These are phyloP conservation scores for Tupaia chinensis DNA, from an alignment of 2,113 vertebrate genomes.

Conservation along the genomic window DNA sequence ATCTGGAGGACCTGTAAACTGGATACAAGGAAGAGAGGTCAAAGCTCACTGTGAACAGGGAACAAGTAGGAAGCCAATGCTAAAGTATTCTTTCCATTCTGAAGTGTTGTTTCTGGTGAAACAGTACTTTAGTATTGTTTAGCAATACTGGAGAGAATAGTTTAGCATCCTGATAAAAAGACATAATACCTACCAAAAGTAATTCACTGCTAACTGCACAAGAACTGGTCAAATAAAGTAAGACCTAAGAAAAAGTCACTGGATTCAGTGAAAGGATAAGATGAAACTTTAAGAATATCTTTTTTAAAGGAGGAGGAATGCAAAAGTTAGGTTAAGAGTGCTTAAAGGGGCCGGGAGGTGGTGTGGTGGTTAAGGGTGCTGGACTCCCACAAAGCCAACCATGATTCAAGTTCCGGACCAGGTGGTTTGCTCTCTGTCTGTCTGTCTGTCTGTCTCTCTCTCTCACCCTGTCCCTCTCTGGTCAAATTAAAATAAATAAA, in stretches of 20 bases:
- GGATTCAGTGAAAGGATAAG: slow-evolving; percentile 15
- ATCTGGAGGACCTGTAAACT: background rate
- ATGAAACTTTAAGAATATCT: background rate
- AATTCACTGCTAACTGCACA: background rate
- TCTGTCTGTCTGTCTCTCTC: too few species aligned
- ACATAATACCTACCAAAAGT: background rate
- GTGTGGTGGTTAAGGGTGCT: too few species aligned
- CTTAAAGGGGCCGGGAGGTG: background rate
- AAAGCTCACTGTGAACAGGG: background rate
- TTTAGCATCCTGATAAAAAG: background rate
- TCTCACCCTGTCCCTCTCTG: too few species aligned
- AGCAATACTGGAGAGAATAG: background rate
- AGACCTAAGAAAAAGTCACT: slow-evolving; percentile 21
- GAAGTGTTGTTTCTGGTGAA: too few species aligned
- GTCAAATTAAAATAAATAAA: too few species aligned
- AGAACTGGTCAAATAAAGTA: background rate
- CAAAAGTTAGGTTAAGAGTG: background rate
- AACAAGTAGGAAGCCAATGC: background rate
- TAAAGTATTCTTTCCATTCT: background rate
- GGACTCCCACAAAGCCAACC: too few species aligned
- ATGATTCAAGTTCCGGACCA: too few species aligned
- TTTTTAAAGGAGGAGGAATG: background rate
- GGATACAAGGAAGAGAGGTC: background rate
- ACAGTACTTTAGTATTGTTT: background rate
- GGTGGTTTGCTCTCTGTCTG: too few species aligned